Percentiles rank a stretch among this genome's conserved stretches.
phyloP scores from a whole-genome alignment of 2,888 invertebrate genomes.

The Acleris laterana region DNA sequence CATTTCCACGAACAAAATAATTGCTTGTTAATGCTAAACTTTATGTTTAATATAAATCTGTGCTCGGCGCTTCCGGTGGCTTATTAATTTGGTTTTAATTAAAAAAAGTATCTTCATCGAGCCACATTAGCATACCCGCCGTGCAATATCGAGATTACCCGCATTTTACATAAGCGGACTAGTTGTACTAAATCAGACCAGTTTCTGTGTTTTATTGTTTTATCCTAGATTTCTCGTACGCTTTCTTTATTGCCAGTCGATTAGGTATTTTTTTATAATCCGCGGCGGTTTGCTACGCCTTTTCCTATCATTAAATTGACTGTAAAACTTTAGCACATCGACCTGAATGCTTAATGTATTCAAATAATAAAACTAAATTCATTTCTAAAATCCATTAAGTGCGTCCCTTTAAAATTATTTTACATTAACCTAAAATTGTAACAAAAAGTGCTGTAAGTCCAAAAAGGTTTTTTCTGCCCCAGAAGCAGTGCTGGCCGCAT shows the following conservation, averaged over 20 bases:
- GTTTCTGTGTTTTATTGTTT: constrained; percentile 62
- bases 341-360: constrained; percentile 13
- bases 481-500: constrained; percentile 63
- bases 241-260: constrained; percentile 38
- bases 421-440: constrained; percentile 31
- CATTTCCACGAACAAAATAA: constrained; percentile 50
- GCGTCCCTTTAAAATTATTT: constrained; percentile 28
- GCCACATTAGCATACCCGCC: constrained; percentile 60
- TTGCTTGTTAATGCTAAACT: constrained; percentile 56
- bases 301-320: constrained; percentile 5
- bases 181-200: constrained; percentile 45
- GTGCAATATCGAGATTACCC: constrained; percentile 51
- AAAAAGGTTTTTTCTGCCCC: constrained; percentile 51
- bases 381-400: constrained; percentile 18
- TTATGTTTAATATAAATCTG: constrained; percentile 67
- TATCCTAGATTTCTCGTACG: constrained; percentile 58
- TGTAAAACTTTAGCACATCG: constrained; percentile 5
- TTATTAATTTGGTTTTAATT: constrained; percentile 57
- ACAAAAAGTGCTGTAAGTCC: constrained; percentile 31
- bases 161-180: constrained; percentile 50
- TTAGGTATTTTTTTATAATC: constrained; percentile 12
- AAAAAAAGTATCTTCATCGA: constrained; percentile 50
- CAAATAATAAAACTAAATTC: constrained; percentile 19
- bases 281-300: not conserved
- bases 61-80: constrained; percentile 67